Base-by-base conservation (phyloP, 2,797 vertebrate species). In the Glossophaga mutica region DNA sequence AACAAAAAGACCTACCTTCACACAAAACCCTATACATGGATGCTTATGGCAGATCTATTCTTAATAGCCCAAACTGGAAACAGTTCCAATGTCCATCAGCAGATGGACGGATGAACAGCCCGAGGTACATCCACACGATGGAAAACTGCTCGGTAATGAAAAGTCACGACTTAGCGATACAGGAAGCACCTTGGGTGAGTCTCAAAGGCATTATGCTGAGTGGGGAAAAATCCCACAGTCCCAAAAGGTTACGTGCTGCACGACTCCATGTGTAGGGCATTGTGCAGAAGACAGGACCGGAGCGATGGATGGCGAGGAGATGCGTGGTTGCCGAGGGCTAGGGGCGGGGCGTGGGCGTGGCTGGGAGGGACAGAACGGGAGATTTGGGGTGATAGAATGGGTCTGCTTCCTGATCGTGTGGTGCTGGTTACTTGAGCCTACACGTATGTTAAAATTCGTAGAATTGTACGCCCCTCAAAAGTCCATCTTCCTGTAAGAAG, bases 271-370 rank as follows among this genome's bases (percentile, higher is more conserved):
- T 50, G 0, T 6, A 2, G 16, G 88, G 18, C 3, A 0, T 6
- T n/a, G 37, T 46, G 8, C 5, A 39, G 52, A 71, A 78, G 68
- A 77, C 22, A 34, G 15, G 71, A 19, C 46, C 42, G 19, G 22
- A 12, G 78, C 26, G 73, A 37, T 3, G 5, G 73, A 37, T 3
- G 5, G 50, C 39, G 24, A 24, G 29, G 22, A 24, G n/a, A 8
- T 37, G 19, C 15, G 0, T 6, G 22, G 26, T 48, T 12, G 10
- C 50, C 6, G 0, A 67, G 14, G 29, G 24, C 2, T 2, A 8
- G 15, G 46, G 5, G 1, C 8, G 0, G 29, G 9, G 32, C 9
- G 1, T 8, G 34, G 15, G 5, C 39, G 15, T 57, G 77, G 34
- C n/a, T 22, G 8, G 10, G 24, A 59, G 50, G 67, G 29, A 32